Percentiles rank a stretch among this genome's conserved stretches.
phyloP scores from a whole-genome alignment of 1,140 invertebrate species.

The Drosophila teissieri region DNA sequence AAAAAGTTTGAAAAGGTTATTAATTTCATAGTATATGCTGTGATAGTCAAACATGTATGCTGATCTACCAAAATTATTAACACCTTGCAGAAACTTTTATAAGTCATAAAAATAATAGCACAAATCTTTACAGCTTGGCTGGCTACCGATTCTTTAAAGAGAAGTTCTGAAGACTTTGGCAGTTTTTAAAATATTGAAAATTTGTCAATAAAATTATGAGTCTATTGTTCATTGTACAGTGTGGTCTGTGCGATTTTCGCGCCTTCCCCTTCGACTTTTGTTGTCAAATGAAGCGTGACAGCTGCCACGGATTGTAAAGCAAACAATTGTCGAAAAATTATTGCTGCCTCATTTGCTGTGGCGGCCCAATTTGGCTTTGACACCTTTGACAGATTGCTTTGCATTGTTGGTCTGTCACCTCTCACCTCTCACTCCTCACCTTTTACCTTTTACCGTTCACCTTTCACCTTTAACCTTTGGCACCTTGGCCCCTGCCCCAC shows the following conservation, averaged over 20 bases:
- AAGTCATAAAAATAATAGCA: too few species aligned
- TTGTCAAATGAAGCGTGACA: slow-evolving; percentile 61
- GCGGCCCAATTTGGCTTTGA: slow-evolving; percentile 34
- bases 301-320: slow-evolving; percentile 28
- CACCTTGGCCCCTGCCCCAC: neutral
- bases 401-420: slow-evolving; percentile 18
- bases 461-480: slow-evolving; percentile 12
- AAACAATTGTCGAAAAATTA: slow-evolving; percentile 48
- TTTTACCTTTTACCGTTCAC: neutral
- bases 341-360: slow-evolving; percentile 40
- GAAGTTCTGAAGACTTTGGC: too few species aligned
- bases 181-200: neutral
- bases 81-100: neutral
- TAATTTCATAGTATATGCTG: too few species aligned
- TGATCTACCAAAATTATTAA: neutral
- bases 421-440: too few species aligned
- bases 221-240: too few species aligned
- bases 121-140: too few species aligned
- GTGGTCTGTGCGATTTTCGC: neutral
- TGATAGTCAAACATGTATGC: too few species aligned
- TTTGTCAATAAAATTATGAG: neutral
- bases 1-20: too few species aligned
- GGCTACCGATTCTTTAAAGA: neutral
- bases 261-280: slow-evolving; percentile 2
- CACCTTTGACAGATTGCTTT: slow-evolving; percentile 73